Percentiles rank a stretch among this genome's conserved stretches.
Evolutionary conservation across 2,888 invertebrate genomes (phyloP).

Genomic region (Scaptomyza reducta): DNA sequence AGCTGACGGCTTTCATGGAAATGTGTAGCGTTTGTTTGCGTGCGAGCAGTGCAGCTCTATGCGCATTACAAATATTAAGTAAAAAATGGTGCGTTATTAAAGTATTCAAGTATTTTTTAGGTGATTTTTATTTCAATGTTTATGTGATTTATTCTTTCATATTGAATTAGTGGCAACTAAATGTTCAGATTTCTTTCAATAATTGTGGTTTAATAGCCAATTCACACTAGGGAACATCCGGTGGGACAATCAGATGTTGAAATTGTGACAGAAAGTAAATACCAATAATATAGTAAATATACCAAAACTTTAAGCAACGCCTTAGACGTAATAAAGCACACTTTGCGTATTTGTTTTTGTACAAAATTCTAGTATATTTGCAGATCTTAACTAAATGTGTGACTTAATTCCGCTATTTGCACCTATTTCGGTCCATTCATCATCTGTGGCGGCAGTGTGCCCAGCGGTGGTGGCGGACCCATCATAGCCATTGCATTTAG

Average conservation of each 20-base stretch:
- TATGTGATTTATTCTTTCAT: background rate
- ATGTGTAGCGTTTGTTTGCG: slow-evolving; percentile 17
- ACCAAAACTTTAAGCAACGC: no score
- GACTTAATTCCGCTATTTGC: slow-evolving; percentile 25
- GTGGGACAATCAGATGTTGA: no score
- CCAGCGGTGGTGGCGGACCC: slow-evolving; percentile 89
- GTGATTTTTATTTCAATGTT: slow-evolving; percentile 10
- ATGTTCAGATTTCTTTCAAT: background rate
- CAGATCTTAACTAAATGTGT: slow-evolving; percentile 36
- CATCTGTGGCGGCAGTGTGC: slow-evolving; percentile 89
- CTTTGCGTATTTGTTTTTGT: background rate
- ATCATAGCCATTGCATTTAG: slow-evolving; percentile 91
- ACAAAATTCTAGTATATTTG: slow-evolving; percentile 26
- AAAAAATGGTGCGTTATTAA: slow-evolving; percentile 21
- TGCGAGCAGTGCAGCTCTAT: slow-evolving; percentile 37
- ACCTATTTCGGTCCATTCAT: slow-evolving; percentile 87
- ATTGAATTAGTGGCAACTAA: background rate
- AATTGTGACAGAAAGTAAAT: no score
- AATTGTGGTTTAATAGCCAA: no score
- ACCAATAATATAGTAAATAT: no score
- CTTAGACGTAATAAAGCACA: background rate
- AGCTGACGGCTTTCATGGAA: slow-evolving; percentile 42
- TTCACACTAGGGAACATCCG: no score
- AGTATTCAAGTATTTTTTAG: slow-evolving; percentile 29
- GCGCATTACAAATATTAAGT: background rate